phyloP scores from a whole-genome alignment of 2,113 vertebrate genomes.

The Prinia subflava region DNA sequence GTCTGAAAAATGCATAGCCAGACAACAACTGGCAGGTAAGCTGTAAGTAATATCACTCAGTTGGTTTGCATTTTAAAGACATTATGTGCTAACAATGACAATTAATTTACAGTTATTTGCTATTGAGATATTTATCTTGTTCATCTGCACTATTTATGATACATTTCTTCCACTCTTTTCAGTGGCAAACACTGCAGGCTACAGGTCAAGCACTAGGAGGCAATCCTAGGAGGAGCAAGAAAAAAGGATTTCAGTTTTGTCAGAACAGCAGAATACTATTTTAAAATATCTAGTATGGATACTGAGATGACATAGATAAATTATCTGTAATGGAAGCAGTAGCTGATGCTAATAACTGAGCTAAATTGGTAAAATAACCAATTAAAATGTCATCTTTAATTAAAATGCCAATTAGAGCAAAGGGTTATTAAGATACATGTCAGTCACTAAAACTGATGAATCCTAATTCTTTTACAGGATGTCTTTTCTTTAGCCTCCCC shows the following conservation, averaged over 20 bases:
- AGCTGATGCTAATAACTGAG: slow-evolving; percentile 7
- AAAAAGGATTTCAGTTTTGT: background rate
- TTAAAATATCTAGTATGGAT: background rate
- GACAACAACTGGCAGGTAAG: background rate
- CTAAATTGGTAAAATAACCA: slow-evolving; percentile 28
- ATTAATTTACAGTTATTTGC: background rate
- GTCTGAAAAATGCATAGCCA: background rate
- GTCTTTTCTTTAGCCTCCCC: background rate
- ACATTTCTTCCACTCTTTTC: background rate
- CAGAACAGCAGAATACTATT: background rate
- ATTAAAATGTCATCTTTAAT: slow-evolving; percentile 46
- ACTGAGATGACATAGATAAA: background rate
- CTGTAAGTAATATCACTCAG: background rate
- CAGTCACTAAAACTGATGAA: background rate
- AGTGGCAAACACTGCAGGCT: background rate
- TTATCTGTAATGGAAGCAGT: background rate
- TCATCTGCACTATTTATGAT: background rate
- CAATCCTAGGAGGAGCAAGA: background rate
- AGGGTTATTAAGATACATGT: background rate
- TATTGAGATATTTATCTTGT: background rate
- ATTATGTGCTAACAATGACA: background rate
- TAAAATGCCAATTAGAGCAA: slow-evolving; percentile 25
- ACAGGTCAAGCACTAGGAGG: background rate
- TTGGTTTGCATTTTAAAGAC: background rate
- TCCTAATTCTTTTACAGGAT: background rate